Evolutionary conservation across 2,113 vertebrate genomes (phyloP).

Genomic region (Antechinus flavipes): DNA sequence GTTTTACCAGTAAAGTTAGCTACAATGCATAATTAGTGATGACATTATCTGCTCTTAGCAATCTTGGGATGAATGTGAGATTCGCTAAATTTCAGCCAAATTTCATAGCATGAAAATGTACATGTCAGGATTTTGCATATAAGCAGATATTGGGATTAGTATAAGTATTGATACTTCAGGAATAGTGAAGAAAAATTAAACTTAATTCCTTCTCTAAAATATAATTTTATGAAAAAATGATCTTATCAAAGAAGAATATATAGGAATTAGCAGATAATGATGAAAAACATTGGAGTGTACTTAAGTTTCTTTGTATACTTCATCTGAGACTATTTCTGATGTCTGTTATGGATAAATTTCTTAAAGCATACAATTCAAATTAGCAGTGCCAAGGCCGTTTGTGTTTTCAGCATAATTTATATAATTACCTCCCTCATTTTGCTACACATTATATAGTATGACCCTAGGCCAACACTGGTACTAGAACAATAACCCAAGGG

Average conservation of each 20-base stretch:
- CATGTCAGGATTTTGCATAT: conserved; percentile 37
- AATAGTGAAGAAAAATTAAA: conserved; percentile 29
- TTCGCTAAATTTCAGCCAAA: conserved; percentile 39
- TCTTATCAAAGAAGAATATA: conserved; percentile 59
- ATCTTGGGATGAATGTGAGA: conserved; percentile 66
- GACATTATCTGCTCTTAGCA: conserved; percentile 28
- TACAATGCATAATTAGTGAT: conserved; percentile 51
- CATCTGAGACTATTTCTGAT: conserved; percentile 3
- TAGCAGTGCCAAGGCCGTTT: not conserved
- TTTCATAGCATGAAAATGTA: not conserved
- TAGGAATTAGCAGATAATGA: conserved; percentile 56
- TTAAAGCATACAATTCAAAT: not conserved
- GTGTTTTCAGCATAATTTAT: not conserved
- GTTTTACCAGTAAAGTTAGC: conserved; percentile 53
- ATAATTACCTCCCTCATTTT: not conserved
- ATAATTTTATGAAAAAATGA: conserved; percentile 56
- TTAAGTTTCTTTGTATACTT: conserved; percentile 59
- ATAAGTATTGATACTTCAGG: conserved; percentile 31
- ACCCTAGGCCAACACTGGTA: not conserved
- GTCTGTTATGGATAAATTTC: not conserved
- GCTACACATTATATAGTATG: not conserved
- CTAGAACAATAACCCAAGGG: not conserved
- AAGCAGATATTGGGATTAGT: conserved; percentile 62
- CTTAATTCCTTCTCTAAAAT: conserved; percentile 54
- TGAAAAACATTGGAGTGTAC: conserved; percentile 32